Evolutionary conservation across 2,113 vertebrate genomes (phyloP), one percentile per base, ranked within the genome.

Genomic region (Gobius niger): DNA sequence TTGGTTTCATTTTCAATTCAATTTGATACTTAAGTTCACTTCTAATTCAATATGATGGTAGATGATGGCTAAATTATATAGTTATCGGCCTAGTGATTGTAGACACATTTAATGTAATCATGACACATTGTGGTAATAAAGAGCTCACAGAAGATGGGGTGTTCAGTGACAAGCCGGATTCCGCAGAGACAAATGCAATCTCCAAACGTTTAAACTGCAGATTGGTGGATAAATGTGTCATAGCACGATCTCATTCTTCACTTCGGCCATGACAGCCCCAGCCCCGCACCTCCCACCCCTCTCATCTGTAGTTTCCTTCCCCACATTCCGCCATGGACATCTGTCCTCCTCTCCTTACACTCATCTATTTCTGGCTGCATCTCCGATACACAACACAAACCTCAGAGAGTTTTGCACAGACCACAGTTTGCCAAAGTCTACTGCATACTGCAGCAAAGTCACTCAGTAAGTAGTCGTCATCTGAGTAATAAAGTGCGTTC

Each of bases 301-400:
- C 67, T 85, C 73, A 66, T 80, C 73, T 90, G 80, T 85, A 81
- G 67, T 84, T 88, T 85, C 71, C 80, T 82, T 84, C 73, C 52
- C 60, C 57, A 84, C 86, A 87, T 92, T 90, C 89, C 85, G 57
- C 67, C 16, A 47, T 83, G 75, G 82, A 89, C 83, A 89, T 88
- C 82, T 63, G 83, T 82, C 90, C 85, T 84, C 73, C 87, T 92
- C 88, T 71, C 57, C 85, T 93, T 93, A 89, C 90, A 88, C 72
- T 50, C 56, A 67, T 87, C 92, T 93, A 93, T 93, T 93, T 88
- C 82, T 86, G 84, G 83, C 78, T 64, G 62, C 67, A 44, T 81
- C 76, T 77, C 80, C 63, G 56, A 82, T 71, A 44, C 67, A 77
- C 68, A 73, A 60, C 65, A 57, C 50, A 46, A 74, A 81, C 69